Evolutionary conservation across 2,797 vertebrate species (phyloP).

Genomic region (Platalea minor): DNA sequence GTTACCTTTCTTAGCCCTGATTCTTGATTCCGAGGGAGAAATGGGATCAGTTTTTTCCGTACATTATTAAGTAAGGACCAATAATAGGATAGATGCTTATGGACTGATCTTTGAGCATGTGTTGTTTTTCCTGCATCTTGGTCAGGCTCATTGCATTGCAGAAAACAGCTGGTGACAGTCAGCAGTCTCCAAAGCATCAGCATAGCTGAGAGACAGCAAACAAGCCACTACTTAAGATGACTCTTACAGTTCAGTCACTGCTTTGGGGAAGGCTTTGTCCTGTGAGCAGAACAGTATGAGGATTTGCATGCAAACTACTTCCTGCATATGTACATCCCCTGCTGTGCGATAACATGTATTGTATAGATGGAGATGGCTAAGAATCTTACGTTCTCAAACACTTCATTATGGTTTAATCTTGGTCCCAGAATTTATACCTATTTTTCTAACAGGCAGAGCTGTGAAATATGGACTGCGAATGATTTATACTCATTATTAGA

Average conservation of each 20-base stretch:
- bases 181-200: not conserved
- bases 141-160: not conserved
- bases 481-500: not conserved
- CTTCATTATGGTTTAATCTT: not conserved
- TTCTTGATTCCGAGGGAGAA: not conserved
- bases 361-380: not conserved
- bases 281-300: not conserved
- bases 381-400: rapidly evolving
- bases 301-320: not conserved
- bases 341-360: not conserved
- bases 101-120: not conserved
- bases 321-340: not conserved
- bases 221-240: not conserved
- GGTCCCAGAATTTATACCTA: not conserved
- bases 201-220: not conserved
- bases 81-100: not conserved
- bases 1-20: not conserved
- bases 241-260: not conserved
- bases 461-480: not conserved
- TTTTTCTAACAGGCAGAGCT: not conserved
- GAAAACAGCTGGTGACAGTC: not conserved
- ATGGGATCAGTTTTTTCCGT: not conserved
- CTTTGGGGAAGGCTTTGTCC: not conserved
- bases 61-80: not conserved
- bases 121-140: not conserved